Base-by-base conservation (phyloP, 2,797 vertebrate species). In the Australoheros facetus region DNA sequence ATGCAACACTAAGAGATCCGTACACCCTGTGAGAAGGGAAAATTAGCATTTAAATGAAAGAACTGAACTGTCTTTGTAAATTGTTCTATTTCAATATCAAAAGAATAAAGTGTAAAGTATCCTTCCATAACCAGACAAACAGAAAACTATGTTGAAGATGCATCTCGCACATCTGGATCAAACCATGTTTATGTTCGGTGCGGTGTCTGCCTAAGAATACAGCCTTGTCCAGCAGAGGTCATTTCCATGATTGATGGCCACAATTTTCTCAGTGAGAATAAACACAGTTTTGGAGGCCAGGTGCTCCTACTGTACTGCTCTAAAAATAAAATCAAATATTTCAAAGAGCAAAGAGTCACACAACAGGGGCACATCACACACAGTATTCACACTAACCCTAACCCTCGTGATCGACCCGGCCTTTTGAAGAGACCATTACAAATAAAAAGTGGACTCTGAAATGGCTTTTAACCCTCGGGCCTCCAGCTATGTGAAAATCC, bases 281-380 rank as follows among this genome's bases (percentile, higher is more conserved):
- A 48, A 48, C 62, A 30, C 26, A 48, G 5, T 0, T 69, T 69
- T n/a, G 2, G 64, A 51, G 42, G 42, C 16, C 64, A 69, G 26
- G 7, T 5, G 23, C 70, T 80, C 39, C 12, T 21, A 62, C 81
- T 64, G 64, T 16, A 19, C 42, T 0, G 73, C 62, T 75, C 86
- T 85, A 84, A 84, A 87, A 88, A 88, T 87, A 85, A 87, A 89
- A 82, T 59, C 6, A 79, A 39, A 85, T 73, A 85, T 81, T 83
- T 71, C 81, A 86, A 23, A 84, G 75, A 56, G 83, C 0, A 1
- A 73, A 64, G 75, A 17, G 62, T n/a, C 2, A 0, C 42, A 51
- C 26, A 51, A 51, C 3, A 69, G 62, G 23, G 42, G 17, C 62
- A 69, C 62, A 30, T 51, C 62, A 69, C 42, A 28, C 30, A 59